phyloP scores from a whole-genome alignment of 2,797 vertebrate species.

The Sebastes hubbsi region DNA sequence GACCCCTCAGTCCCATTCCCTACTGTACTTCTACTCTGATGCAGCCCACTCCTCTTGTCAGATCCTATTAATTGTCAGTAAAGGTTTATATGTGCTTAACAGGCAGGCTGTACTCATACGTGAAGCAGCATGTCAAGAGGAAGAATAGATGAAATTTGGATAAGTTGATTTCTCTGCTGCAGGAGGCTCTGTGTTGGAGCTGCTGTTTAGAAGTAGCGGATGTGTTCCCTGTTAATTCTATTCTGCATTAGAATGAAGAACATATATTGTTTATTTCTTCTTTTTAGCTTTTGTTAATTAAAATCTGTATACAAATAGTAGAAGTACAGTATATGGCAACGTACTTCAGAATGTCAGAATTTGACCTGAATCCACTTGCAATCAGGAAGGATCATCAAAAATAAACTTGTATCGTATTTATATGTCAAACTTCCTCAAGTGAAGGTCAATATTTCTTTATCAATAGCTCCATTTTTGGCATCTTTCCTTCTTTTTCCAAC shows the following conservation, averaged over 20 bases:
- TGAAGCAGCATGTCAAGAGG: conserved; percentile 41
- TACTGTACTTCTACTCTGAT: not conserved
- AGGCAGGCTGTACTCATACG: conserved; percentile 16
- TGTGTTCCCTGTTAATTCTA: conserved; percentile 2
- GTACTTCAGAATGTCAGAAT: not conserved
- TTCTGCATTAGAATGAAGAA: not conserved
- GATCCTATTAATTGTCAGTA: conserved; percentile 29
- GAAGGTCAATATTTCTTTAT: conserved; percentile 51
- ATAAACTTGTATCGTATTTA: conserved; percentile 11
- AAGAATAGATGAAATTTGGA: conserved; percentile 42
- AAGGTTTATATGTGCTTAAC: conserved; percentile 36
- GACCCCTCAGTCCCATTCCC: not conserved
- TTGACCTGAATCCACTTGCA: not conserved
- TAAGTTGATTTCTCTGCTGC: conserved; percentile 29
- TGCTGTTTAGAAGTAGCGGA: conserved; percentile 18
- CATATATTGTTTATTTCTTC: not conserved
- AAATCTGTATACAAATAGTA: not conserved
- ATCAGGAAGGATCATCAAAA: not conserved
- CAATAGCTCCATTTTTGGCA: conserved; percentile 19
- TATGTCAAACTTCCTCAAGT: conserved; percentile 14
- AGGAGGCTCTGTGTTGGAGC: not conserved
- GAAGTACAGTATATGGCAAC: not conserved
- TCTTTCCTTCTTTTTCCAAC: conserved; percentile 49
- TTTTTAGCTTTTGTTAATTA: not conserved
- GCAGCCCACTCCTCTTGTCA: conserved; percentile 6